A percentile compares a stretch with the other conserved stretches of the same genome.
Conservation (phyloP, 2,113 vertebrate species). For the Nipponia nippon region DNA sequence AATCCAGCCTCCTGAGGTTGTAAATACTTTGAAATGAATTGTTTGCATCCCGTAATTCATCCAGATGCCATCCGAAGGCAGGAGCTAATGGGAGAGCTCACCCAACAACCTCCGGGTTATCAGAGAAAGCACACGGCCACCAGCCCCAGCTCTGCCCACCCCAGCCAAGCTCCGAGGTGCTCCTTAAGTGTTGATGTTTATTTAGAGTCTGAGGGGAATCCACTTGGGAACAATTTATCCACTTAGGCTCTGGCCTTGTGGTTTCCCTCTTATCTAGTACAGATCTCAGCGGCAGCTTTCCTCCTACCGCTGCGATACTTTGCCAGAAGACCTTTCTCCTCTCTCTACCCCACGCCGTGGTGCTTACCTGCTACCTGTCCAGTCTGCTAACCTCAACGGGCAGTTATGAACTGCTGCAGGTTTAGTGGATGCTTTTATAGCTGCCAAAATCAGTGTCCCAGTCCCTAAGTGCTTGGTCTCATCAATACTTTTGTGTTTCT, state of each 20-base stretch:
- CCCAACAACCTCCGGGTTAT: fast-evolving
- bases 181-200: background rate
- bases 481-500: background rate
- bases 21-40: background rate
- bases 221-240: slow-evolving; percentile 47
- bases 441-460: background rate
- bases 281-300: slow-evolving; percentile 13
- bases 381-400: fast-evolving
- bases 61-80: background rate
- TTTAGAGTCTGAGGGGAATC: slow-evolving; percentile 7
- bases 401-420: background rate
- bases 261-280: slow-evolving; percentile 25
- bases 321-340: background rate
- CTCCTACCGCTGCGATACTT: fast-evolving
- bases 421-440: background rate
- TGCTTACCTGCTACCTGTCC: background rate
- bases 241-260: slow-evolving; percentile 1
- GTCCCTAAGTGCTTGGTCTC: background rate
- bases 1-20: background rate
- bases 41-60: background rate
- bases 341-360: fast-evolving
- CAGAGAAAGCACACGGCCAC: background rate
- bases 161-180: background rate
- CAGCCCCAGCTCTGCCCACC: background rate
- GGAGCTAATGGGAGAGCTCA: background rate